Evolutionary conservation across 1,140 invertebrate species (phyloP), one percentile per base, ranked within the genome.

Genomic region (Trichoplusia ni): DNA sequence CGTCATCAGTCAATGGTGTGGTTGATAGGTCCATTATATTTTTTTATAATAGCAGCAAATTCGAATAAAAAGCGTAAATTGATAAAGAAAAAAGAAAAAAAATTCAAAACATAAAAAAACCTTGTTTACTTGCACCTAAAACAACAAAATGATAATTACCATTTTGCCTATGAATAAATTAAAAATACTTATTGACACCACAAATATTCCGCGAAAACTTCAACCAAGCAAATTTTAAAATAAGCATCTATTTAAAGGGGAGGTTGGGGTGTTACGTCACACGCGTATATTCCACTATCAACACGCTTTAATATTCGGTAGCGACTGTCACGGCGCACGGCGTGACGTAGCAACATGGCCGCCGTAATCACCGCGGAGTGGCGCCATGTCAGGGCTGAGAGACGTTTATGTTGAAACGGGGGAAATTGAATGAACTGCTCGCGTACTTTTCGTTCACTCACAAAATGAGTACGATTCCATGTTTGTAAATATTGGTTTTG

Each of bases 331-430:
- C 38, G 37, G 8, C 4, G 58, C 54, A 42, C 38, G 37, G 8
- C 4, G 58, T 73, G 66, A 73, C 68, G 64, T 73, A 47, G 64
- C 74, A 71, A 71, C 58, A 69, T 73, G 66, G 67, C 54, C 16
- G 71, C 67, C 27, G 67, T 51, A 64, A 71, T 72, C 63, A 70
- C 53, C 35, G 68, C 23, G n/a, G 54, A 60, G 40, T 37, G 54
- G 13, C 25, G 54, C 13, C 37, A 38, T 42, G 54, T 58, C 38
- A 42, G 25, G 23, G 54, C 6, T 58, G 25, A 49, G 46, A 31
- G 25, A 54, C 35, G 35, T 54, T 54, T 38, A 38, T 40, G 18
- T 38, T 11, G 46, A 49, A n/a, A 23, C 35, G 54, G 9, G 44
- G 35, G 37, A 27, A 44, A 64, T 54, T 53, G 18, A 31, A 11